Evolutionary conservation across 2,888 invertebrate genomes (phyloP).

Genomic region (Drosophila villosipedis): DNA sequence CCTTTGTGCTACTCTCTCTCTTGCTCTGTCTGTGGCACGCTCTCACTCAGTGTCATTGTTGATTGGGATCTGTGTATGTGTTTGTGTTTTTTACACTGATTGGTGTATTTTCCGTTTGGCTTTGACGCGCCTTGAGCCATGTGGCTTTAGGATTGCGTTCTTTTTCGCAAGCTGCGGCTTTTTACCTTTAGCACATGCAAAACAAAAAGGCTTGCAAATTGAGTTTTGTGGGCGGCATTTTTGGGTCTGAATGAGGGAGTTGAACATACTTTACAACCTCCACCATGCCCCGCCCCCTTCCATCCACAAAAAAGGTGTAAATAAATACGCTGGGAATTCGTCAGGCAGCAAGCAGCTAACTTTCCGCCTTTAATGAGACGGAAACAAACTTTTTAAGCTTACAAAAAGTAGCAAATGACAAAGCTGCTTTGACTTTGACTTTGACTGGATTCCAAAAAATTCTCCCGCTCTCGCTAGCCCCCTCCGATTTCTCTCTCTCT

Average conservation of each 20-base stretch:
- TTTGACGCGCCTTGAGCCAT: constrained; percentile 75
- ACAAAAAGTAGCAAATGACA: constrained; percentile 32
- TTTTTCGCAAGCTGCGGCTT: constrained; percentile 51
- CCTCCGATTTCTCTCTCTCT: neutral
- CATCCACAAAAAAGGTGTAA: constrained; percentile 68
- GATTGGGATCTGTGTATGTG: constrained; percentile 23
- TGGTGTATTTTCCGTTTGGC: constrained; percentile 78
- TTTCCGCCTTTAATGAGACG: constrained; percentile 75
- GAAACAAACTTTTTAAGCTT: constrained; percentile 70
- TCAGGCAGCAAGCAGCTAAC: constrained; percentile 53
- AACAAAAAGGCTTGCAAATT: constrained; percentile 65
- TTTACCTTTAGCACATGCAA: constrained; percentile 76
- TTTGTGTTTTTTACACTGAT: constrained; percentile 74
- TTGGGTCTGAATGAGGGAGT: neutral
- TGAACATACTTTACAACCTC: constrained; percentile 1
- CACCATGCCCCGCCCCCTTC: neutral
- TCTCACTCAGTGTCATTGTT: constrained; percentile 16
- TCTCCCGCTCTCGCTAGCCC: neutral
- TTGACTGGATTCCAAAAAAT: constrained; percentile 51
- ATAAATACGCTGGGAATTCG: constrained; percentile 77
- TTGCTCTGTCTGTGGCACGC: neutral
- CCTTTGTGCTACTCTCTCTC: constrained; percentile 12
- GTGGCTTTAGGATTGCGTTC: constrained; percentile 64
- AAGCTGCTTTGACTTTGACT: constrained; percentile 66
- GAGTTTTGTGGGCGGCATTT: constrained; percentile 53